Conservation (phyloP, 1,140 invertebrate genomes). For the Drosophila arawakana region DNA sequence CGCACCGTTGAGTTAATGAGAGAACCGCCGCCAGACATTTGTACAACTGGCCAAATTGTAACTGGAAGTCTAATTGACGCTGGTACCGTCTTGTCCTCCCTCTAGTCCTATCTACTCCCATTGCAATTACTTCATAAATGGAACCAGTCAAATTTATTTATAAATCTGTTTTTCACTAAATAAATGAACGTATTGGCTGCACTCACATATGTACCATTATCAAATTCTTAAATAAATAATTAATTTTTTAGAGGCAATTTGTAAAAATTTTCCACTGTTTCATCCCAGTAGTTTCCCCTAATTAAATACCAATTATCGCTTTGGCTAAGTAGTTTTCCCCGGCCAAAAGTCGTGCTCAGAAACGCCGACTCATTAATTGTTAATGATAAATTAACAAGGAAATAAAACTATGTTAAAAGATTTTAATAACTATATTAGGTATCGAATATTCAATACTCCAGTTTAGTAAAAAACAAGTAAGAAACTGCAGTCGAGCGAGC, state of each 20-base stretch:
- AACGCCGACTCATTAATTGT: slow-evolving; percentile 56
- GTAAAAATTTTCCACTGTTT: slow-evolving; percentile 22
- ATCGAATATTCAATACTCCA: slow-evolving; percentile 6
- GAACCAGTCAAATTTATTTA: slow-evolving; percentile 22
- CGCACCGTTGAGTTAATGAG: slow-evolving; percentile 78
- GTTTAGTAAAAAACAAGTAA: no score
- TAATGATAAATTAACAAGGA: slow-evolving; percentile 61
- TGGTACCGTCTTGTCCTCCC: neutral
- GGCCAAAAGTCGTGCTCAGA: slow-evolving; percentile 30
- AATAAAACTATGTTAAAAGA: slow-evolving; percentile 52
- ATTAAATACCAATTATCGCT: slow-evolving; percentile 16
- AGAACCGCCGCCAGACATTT: slow-evolving; percentile 61
- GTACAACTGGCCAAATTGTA: slow-evolving; percentile 64
- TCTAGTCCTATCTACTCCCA: neutral
- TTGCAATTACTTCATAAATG: slow-evolving; percentile 63
- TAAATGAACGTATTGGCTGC: neutral
- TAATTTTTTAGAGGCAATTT: neutral
- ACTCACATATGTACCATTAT: neutral
- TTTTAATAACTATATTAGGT: slow-evolving; percentile 16
- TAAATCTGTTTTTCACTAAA: neutral
- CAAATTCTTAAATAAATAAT: neutral
- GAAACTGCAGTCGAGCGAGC: no score
- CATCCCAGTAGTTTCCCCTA: slow-evolving; percentile 20
- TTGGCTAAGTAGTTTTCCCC: slow-evolving; percentile 37
- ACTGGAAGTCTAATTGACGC: slow-evolving; percentile 71